Base-by-base conservation (phyloP, 2,797 vertebrate genomes). In the Poecilia gillii region DNA sequence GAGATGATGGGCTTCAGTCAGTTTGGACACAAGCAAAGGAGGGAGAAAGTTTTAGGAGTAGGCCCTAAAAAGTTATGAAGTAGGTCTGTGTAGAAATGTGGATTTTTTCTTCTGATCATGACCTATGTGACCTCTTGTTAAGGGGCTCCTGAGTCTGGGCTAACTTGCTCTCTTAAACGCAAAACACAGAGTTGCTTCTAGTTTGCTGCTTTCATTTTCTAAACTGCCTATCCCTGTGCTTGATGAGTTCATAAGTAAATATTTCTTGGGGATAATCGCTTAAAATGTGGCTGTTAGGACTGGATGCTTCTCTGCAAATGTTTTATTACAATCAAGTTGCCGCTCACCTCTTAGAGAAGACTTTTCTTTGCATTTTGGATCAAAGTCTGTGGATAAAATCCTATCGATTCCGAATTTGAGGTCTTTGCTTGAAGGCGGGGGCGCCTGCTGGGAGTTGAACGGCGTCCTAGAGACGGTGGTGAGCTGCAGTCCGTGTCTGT, bases 351-450 rank as follows among this genome's bases (percentile, higher is more conserved):
- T 96, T 86, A 99, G 73, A 0, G 97, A 97, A 81, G 97, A 97
- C 92, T 96, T 95, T 82, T 99, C 98, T 90, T 97, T 99, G 87
- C 96, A 93, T 94, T 98, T 99, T 28, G 97, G 96, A 88, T 99
- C 98, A 92, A 99, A 99, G 88, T 99, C 98, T 73, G 97, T 94
- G 53, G 98, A 99, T 86, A 99, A 94, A 94, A 99, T 99, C 94
- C 98, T 97, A 91, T 99, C 98, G 83, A 99, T 99, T 90, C 98
- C 98, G 86, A 99, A 99, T 94, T 99, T 99, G 92, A 99, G 98
- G 93, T 99, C 98, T 90, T 99, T 99, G 92, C 98, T 99, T 66
- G 97, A 97, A 0, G 96, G 97, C 11, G 97, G 95, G 0, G 97
- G 97, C 8, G 90, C 95, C 68, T 95, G 94, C 39, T 95, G 93